Evolutionary conservation across 2,888 invertebrate genomes (phyloP), one percentile per base, ranked within the genome.

Genomic region (Myopa tessellatipennis): DNA sequence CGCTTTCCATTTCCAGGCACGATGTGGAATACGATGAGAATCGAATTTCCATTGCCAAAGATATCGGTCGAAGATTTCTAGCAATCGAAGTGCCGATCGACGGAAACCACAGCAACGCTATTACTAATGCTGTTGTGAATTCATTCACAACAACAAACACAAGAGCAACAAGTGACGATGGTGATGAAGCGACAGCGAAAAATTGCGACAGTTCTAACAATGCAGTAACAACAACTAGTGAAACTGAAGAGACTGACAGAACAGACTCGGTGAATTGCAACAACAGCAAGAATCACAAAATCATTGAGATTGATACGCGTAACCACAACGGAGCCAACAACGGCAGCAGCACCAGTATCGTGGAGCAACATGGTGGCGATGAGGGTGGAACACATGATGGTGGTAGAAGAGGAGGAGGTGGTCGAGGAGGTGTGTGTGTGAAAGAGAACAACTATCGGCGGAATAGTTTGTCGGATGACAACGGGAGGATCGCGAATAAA

Each of bases 21-120:
- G 98, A 98, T 91, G 93, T 98, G 86, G 96, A 97, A 88, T 94
- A 95, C 88, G 97, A 97, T 90, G 97, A 97, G 90, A 93, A 94
- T 89, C 92, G 98, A 80, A 91, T 92, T 85, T 93, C 93, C 85
- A 92, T 95, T 88, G 97, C 97, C 78, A 89, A 90, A 78, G 91
- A 92, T 82, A 91, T 92, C 84, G 92, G 91, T 84, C 90, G 90
- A 77, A 89, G 90, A 81, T 92, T 91, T 87, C 89, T 92, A 84
- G 91, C 86, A 68, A 83, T 88, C 81, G 86, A 88, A 80, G 18
- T 74, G 74, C 58, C 75, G 6, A 70, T 78, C 76, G 50, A 68
- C 36, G 60, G 34, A 14, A 61, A 50, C 50, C 38, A 60, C 40
- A 72, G 52, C 8, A 40, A 50, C 55, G 45, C 10, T 10, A 4